Base-by-base conservation (phyloP, 37 sponge, comb jelly and placozoan species). In the Agelas oroides region DNA sequence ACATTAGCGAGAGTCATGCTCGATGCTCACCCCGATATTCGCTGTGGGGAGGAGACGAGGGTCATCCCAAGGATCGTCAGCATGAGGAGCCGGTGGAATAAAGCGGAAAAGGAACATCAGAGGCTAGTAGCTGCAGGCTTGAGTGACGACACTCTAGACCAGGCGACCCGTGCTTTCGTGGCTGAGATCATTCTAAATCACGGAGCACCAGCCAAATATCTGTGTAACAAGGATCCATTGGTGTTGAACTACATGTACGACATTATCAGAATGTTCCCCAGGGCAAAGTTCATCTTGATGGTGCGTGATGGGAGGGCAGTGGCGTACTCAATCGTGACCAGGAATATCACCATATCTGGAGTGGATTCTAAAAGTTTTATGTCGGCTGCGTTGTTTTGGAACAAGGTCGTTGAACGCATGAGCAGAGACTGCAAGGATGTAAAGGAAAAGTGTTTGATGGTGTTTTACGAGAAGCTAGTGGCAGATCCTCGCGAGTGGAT, bases 181-280 rank as follows among this genome's bases (percentile, higher is more conserved):
- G 41, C 75, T 28, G 74, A 85, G 19, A 84, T 96, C 39, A 94
- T 96, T 23, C 58, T 66, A 5, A 68, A 76, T 25, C 92, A 96
- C 61, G 94, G 94, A 0, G 37, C 32, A 2, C 83, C 87, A 1
- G 91, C 92, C 30, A 40, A 79, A 31, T 76, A 81, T 39, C 78
- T 86, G 35, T 97, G 97, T 71, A 92, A 97, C 86, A 97, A 97
- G 41, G 97, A 97, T 70, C 97, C 97, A 58, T 87, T 97, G 8
- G 71, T 89, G 27, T 58, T 97, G 37, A 83, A 82, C 52, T 77
- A 86, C 71, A 83, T 92, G 72, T 65, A 59, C 0, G 83, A 88
- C 60, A 27, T 94, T 28, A 31, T 32, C 14, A 35, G 79, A 5
- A 64, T 97, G 69, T 94, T 90, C 77, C 95, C 97, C 2, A 91